Percentiles rank a stretch among this genome's conserved stretches.
phyloP scores from a whole-genome alignment of 2,888 invertebrate genomes.

The Chorisops tibialis region DNA sequence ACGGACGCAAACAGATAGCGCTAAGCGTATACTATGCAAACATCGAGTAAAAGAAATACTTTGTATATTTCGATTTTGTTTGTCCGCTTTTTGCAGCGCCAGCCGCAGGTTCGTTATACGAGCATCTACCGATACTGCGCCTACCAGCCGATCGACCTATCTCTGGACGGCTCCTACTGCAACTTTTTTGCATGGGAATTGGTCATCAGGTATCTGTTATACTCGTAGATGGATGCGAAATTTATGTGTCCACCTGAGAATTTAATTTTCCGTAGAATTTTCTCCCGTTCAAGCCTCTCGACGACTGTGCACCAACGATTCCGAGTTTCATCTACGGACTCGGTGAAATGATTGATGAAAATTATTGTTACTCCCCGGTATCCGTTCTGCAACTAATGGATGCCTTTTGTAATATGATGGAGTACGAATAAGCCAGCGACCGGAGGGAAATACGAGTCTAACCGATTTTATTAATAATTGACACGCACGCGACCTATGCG shows the following conservation, averaged over 20 bases:
- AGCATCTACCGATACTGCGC: not conserved
- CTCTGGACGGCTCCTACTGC: no score
- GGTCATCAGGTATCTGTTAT: constrained; percentile 21
- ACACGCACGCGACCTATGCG: constrained; percentile 11
- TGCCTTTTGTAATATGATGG: constrained; percentile 18
- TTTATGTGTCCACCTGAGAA: constrained; percentile 25
- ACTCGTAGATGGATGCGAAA: not conserved
- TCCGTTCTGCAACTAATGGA: constrained; percentile 8
- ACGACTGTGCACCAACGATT: not conserved
- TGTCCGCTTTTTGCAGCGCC: not conserved
- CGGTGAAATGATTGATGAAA: constrained; percentile 21
- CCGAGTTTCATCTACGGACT: no score
- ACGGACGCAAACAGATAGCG: constrained; percentile 14
- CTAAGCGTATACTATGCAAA: no score
- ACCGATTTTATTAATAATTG: constrained; percentile 11
- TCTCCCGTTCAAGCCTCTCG: constrained; percentile 1
- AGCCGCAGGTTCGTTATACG: no score
- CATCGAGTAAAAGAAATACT: not conserved
- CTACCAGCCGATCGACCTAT: not conserved
- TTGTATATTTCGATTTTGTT: not conserved
- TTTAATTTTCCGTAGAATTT: constrained; percentile 19
- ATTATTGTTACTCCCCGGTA: constrained; percentile 9
- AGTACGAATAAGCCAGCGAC: constrained; percentile 1
- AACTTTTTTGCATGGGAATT: constrained; percentile 20
- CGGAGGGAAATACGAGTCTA: constrained; percentile 2